Percentiles rank a stretch among this genome's conserved stretches.
Conservation (phyloP, 2,888 invertebrate genomes). For the Drosophila mayaguana region DNA sequence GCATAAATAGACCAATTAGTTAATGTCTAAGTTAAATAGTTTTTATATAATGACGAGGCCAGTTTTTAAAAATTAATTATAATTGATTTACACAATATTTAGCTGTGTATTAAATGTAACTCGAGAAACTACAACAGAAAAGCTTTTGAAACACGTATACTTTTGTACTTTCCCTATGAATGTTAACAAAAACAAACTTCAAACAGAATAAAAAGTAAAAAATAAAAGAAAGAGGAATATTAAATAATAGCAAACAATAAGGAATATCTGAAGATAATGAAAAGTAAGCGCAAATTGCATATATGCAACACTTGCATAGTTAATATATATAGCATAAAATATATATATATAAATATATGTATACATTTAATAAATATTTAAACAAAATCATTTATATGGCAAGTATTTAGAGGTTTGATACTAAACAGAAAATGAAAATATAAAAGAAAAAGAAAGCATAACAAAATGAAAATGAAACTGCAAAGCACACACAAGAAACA, state of each 20-base stretch:
- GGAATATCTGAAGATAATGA: conserved; percentile 47
- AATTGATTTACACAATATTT: conserved; percentile 26
- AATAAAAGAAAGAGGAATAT: conserved; percentile 22
- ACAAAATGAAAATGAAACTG: conserved; percentile 28
- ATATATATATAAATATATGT: conserved; percentile 66
- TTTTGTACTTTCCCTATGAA: conserved; percentile 79
- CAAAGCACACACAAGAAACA: conserved; percentile 46
- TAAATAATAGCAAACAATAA: conserved; percentile 24
- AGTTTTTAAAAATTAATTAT: conserved; percentile 15
- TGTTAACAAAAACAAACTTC: conserved; percentile 35
- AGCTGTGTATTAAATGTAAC: conserved; percentile 43
- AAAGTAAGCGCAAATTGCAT: conserved; percentile 65
- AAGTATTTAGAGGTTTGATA: conserved; percentile 73
- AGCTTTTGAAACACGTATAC: conserved; percentile 75
- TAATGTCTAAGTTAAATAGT: conserved; percentile 14
- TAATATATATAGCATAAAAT: conserved; percentile 71
- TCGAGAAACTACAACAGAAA: conserved; percentile 54
- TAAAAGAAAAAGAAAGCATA: conserved; percentile 26
- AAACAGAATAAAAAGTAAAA: background rate
- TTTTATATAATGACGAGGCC: conserved; percentile 7
- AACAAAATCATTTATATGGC: conserved; percentile 70
- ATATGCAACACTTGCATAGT: conserved; percentile 39
- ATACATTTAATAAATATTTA: conserved; percentile 71
- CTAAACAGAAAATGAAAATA: conserved; percentile 32
- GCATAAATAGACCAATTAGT: conserved; percentile 12